Evolutionary conservation across 2,888 invertebrate genomes (phyloP), one percentile per base, ranked within the genome.

Genomic region (Atrina japonica): DNA sequence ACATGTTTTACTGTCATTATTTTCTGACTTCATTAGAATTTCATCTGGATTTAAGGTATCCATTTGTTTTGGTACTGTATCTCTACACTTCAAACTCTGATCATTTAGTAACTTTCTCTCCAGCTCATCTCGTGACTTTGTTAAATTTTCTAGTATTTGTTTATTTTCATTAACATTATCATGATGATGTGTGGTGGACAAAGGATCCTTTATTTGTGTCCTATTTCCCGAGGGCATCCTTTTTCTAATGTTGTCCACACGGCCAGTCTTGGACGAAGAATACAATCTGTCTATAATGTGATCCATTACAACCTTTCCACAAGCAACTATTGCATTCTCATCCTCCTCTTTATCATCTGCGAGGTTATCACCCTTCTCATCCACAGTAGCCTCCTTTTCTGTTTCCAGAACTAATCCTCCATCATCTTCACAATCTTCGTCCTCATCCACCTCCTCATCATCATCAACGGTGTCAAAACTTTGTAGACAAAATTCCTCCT

Each of bases 211-310:
- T 5, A 21, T 47, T n/a, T 47, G 5, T 47, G 47, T 18, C n/a
- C 3, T 47, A 3, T 5, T 16, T 21, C 18, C 47, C 3, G 47
- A 47, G n/a, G 16, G 7, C 6, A 9, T 21, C 21, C 47, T 47
- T 47, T n/a, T 18, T n/a, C n/a, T 47, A 3, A 9, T 47, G 6
- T 5, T 16, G 7, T 21, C 23, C n/a, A 6, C 11, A 25, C 16
- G 5, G 25, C 25, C 25, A 25, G 16, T 11, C 25, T 52, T 52
- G 25, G 52, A 52, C 16, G 61, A 43, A 16, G 45, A 73, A 43
- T 72, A 83, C 40, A 85, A 71, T 49, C 78, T 75, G 66, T 86
- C 85, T 29, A 85, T 82, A 14, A 87, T 83, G 63, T 82, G 82
- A 61, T 87, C 82, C 43, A 85, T 80, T 14, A 85, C 81, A 18